These are phyloP conservation scores for Cecidostiba fungosa DNA, from an alignment of 2,888 invertebrate genomes.

Conservation along the genomic window DNA sequence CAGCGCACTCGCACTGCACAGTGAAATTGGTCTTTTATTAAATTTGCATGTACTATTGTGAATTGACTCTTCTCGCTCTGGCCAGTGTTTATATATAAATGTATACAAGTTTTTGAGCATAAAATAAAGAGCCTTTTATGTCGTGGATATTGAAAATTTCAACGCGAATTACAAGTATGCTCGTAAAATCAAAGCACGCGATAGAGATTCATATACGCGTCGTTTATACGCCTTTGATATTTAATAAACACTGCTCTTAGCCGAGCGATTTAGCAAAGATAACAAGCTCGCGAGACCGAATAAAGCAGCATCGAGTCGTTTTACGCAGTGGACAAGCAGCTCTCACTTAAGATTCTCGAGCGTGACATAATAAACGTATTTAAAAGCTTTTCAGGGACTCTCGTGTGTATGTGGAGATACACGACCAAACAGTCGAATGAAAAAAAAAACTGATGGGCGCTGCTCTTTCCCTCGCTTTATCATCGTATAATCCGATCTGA, in stretches of 20 bases:
- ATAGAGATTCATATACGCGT: neutral
- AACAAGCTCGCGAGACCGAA: neutral
- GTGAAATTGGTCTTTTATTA: neutral
- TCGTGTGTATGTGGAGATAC: neutral
- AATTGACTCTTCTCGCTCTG: neutral
- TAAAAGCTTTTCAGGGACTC: slow-evolving; percentile 1
- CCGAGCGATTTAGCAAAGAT: neutral
- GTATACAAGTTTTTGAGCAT: neutral
- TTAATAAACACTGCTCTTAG: neutral
- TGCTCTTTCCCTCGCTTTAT: slow-evolving; percentile 36
- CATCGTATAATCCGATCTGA: slow-evolving; percentile 44
- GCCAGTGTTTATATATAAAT: neutral
- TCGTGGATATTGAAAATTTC: neutral
- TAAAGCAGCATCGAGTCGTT: neutral
- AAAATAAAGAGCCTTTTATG: neutral
- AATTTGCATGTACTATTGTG: neutral
- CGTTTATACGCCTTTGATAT: neutral
- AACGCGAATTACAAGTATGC: neutral
- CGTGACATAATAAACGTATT: slow-evolving; percentile 29
- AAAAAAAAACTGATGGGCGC: slow-evolving; percentile 9
- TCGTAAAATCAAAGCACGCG: neutral
- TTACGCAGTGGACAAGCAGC: neutral
- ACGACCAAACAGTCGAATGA: neutral
- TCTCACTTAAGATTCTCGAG: slow-evolving; percentile 1
- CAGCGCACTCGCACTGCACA: neutral